Evolutionary conservation across 1,140 invertebrate genomes (phyloP).

Genomic region (Antheraea pernyi): DNA sequence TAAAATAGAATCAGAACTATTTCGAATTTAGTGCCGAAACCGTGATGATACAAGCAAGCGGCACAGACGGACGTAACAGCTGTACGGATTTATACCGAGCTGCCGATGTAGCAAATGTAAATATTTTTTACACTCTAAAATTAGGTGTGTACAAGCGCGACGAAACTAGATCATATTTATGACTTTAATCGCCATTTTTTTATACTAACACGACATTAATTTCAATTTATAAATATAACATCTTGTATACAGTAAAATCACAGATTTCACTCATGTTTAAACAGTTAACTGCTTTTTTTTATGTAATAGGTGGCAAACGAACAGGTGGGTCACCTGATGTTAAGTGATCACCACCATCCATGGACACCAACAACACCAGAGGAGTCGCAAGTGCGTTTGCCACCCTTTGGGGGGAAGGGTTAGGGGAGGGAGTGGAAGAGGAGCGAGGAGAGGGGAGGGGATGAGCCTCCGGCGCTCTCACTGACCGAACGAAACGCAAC

Average conservation of each 20-base stretch:
- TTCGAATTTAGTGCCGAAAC: neutral
- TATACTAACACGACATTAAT: neutral
- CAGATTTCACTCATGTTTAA: neutral
- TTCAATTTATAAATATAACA: neutral
- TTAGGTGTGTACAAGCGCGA: conserved; percentile 31
- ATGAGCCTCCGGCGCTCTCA: too few species aligned
- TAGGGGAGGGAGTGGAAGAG: too few species aligned
- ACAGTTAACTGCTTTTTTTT: too few species aligned
- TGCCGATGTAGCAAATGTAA: conserved; percentile 44
- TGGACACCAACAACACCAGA: too few species aligned
- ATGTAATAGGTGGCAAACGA: too few species aligned
- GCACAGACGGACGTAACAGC: conserved; percentile 40
- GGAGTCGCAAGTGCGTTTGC: too few species aligned
- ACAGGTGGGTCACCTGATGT: too few species aligned
- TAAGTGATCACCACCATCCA: too few species aligned
- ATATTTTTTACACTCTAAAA: conserved; percentile 40
- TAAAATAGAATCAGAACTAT: neutral
- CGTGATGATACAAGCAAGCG: conserved; percentile 9
- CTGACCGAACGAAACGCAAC: too few species aligned
- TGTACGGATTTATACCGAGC: conserved; percentile 56
- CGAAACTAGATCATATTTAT: conserved; percentile 26
- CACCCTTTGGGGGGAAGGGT: too few species aligned
- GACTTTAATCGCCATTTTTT: conserved; percentile 21
- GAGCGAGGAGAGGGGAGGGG: too few species aligned
- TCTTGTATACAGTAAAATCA: neutral